Evolutionary conservation across 2,113 vertebrate species (phyloP).

Genomic region (Fulica atra): DNA sequence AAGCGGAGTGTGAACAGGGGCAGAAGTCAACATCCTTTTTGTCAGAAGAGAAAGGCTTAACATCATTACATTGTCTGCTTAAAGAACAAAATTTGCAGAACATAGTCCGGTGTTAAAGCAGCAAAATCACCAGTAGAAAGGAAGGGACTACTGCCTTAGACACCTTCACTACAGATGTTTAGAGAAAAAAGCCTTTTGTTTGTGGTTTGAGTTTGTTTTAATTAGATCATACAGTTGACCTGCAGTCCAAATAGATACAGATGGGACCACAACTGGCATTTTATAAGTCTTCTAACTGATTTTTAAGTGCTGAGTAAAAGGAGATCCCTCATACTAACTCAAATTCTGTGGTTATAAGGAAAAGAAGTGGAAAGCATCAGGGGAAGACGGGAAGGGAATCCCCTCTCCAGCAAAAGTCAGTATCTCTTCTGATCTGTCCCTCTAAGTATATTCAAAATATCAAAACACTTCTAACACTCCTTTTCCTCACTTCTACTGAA

Average conservation of each 20-base stretch:
- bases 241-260: neutral
- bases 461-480: neutral
- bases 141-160: neutral
- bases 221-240: neutral
- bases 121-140: neutral
- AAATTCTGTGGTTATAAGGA: neutral
- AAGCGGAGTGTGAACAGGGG: neutral
- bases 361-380: neutral
- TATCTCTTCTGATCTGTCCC: neutral
- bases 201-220: neutral
- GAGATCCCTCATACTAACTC: neutral
- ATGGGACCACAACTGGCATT: neutral
- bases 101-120: neutral
- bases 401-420: neutral
- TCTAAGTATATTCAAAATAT: neutral
- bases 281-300: neutral
- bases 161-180: neutral
- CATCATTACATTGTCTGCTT: neutral
- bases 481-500: neutral
- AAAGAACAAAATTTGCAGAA: neutral
- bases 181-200: neutral
- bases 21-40: neutral
- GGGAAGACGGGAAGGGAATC: neutral
- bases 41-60: neutral
- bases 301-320: neutral